A percentile compares a stretch with the other conserved stretches of the same genome.
Conservation (phyloP, 2,113 vertebrate genomes). For the Chaetodon auriga region DNA sequence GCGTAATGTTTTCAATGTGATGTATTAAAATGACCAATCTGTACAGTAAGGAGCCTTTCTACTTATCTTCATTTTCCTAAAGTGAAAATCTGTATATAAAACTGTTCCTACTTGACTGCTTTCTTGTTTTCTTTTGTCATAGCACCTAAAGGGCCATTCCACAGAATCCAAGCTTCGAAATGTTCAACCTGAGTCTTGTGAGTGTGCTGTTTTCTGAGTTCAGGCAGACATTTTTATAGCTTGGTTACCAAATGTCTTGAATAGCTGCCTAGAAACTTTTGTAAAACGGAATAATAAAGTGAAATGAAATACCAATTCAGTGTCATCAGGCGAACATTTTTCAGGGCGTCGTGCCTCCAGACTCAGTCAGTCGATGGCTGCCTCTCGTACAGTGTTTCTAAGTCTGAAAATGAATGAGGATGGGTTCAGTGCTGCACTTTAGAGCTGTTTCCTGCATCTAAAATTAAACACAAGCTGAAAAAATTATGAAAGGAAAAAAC, state of each 20-base stretch:
- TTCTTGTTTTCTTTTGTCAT: constrained; percentile 15
- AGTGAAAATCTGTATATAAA: constrained; percentile 53
- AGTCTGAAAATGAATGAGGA: background rate
- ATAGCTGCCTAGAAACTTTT: background rate
- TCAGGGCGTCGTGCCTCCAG: background rate
- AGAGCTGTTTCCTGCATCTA: constrained; percentile 4
- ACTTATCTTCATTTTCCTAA: constrained; percentile 52
- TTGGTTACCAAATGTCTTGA: background rate
- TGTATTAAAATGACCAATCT: constrained; percentile 41
- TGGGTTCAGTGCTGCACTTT: background rate
- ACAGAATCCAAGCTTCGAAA: background rate
- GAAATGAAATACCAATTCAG: background rate
- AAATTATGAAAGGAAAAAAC: background rate
- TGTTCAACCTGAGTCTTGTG: background rate
- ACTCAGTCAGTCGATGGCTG: background rate
- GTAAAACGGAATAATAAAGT: background rate
- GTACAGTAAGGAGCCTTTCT: constrained; percentile 61
- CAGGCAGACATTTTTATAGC: constrained; percentile 5
- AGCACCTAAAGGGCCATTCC: background rate
- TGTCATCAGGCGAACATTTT: background rate
- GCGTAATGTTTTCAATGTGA: constrained; percentile 45
- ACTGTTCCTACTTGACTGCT: constrained; percentile 34
- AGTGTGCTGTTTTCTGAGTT: background rate
- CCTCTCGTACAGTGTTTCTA: background rate
- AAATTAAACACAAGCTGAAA: background rate